A percentile compares a stretch with the other conserved stretches of the same genome.
These are phyloP conservation scores for Microchrysa polita DNA, from an alignment of 2,888 invertebrate species.

Conservation along the genomic window DNA sequence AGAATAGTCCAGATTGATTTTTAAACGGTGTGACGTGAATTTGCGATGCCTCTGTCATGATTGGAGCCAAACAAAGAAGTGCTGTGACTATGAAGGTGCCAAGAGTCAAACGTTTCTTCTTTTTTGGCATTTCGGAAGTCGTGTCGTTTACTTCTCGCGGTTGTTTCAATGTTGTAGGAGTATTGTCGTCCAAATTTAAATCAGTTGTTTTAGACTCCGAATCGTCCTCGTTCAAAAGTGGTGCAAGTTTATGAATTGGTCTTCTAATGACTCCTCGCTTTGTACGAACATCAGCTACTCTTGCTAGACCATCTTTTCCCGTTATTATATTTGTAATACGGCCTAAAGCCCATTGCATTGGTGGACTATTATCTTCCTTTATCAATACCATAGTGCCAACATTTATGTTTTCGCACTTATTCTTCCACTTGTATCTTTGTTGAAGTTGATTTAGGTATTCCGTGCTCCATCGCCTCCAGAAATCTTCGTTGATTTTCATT, in stretches of 20 bases:
- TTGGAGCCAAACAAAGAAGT: too few species aligned
- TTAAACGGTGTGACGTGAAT: background rate
- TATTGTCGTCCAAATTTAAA: too few species aligned
- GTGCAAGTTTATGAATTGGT: background rate
- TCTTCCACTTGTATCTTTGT: constrained; percentile 48
- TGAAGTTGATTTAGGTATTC: constrained; percentile 50
- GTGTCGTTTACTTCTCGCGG: too few species aligned
- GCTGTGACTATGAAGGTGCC: too few species aligned
- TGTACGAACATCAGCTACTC: background rate
- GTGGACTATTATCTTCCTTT: constrained; percentile 13
- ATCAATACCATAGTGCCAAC: constrained; percentile 33
- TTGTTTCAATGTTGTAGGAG: too few species aligned
- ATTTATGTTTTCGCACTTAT: constrained; percentile 29
- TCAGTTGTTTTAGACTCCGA: background rate
- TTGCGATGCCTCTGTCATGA: too few species aligned
- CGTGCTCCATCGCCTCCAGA: constrained; percentile 49
- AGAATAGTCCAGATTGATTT: background rate
- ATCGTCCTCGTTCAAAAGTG: background rate
- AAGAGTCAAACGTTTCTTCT: too few species aligned
- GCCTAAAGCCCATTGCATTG: too few species aligned
- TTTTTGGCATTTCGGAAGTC: too few species aligned
- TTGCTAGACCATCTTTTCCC: background rate
- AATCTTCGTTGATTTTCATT: constrained; percentile 46
- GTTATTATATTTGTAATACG: background rate
- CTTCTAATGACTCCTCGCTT: background rate